phyloP scores from a whole-genome alignment of 2,888 invertebrate species.

The Caenorhabditis doughertyi region DNA sequence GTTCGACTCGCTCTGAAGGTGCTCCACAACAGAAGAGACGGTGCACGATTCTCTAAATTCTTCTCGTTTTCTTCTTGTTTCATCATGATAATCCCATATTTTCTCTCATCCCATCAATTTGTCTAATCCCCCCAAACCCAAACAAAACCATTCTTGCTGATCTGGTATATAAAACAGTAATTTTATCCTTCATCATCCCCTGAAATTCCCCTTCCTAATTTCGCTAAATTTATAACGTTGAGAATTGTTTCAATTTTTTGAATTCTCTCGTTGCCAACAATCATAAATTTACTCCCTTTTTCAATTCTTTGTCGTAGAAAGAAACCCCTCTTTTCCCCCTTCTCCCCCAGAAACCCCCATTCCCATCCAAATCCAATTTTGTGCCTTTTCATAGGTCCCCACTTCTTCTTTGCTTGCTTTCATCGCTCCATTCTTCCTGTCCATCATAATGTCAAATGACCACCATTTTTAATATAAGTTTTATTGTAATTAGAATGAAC shows the following conservation, averaged over 20 bases:
- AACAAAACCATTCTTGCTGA: constrained; percentile 11
- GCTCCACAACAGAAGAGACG: constrained; percentile 58
- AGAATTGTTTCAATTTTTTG: neutral
- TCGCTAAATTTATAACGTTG: constrained; percentile 5
- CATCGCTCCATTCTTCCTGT: neutral
- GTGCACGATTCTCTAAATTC: constrained; percentile 66
- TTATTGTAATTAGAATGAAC: constrained; percentile 14
- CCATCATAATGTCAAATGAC: neutral
- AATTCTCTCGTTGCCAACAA: constrained; percentile 10
- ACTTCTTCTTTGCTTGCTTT: constrained; percentile 16
- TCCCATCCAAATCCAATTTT: constrained; percentile 15
- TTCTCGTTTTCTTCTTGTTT: neutral
- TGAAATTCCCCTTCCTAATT: neutral
- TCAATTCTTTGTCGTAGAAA: constrained; percentile 51
- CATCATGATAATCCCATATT: constrained; percentile 1
- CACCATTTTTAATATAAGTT: constrained; percentile 16
- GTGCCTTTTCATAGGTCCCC: constrained; percentile 44
- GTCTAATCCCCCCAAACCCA: neutral
- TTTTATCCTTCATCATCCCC: constrained; percentile 17
- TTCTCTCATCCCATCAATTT: neutral
- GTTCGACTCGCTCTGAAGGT: constrained; percentile 68
- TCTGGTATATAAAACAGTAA: constrained; percentile 49
- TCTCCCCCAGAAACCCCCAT: constrained; percentile 21
- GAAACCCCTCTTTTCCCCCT: constrained; percentile 19
- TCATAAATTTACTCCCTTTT: neutral